Conservation (phyloP, 2,113 vertebrate species). For the Elanoides forficatus region DNA sequence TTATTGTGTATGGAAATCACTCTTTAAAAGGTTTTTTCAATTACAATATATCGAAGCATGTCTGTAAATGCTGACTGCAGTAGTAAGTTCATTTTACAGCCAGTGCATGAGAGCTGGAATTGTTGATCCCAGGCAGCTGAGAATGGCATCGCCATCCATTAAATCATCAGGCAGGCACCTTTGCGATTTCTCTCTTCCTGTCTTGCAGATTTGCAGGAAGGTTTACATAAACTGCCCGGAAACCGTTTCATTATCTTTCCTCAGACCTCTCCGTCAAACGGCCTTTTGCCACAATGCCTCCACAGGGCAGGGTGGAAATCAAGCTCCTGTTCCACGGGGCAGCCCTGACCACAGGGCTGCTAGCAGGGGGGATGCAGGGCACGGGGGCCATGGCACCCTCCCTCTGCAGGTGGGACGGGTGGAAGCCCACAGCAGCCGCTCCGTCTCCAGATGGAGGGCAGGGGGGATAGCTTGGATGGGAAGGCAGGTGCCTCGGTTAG, state of each 20-base stretch:
- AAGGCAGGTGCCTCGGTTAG: accelerated
- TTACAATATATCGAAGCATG: background rate
- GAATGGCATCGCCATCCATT: background rate
- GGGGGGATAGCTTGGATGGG: background rate
- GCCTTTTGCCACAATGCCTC: background rate
- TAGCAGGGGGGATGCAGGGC: accelerated
- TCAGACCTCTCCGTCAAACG: background rate
- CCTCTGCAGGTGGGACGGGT: accelerated
- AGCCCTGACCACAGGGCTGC: background rate
- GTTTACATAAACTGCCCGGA: background rate
- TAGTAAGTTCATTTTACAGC: conserved; percentile 3
- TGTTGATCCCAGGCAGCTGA: background rate
- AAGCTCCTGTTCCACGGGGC: accelerated
- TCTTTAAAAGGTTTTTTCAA: background rate
- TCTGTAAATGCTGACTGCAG: conserved; percentile 5
- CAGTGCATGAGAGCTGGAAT: background rate
- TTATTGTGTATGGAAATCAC: background rate
- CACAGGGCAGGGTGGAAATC: accelerated
- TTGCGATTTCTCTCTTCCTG: background rate
- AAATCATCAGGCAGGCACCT: background rate
- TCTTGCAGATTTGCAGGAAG: background rate
- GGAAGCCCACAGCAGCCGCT: background rate
- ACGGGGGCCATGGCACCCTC: background rate
- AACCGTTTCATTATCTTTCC: background rate
- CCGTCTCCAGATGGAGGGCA: accelerated